A percentile compares a stretch with the other conserved stretches of the same genome.
These are phyloP conservation scores for Scaptomyza polygonia DNA, from an alignment of 2,888 invertebrate species.

Conservation along the genomic window DNA sequence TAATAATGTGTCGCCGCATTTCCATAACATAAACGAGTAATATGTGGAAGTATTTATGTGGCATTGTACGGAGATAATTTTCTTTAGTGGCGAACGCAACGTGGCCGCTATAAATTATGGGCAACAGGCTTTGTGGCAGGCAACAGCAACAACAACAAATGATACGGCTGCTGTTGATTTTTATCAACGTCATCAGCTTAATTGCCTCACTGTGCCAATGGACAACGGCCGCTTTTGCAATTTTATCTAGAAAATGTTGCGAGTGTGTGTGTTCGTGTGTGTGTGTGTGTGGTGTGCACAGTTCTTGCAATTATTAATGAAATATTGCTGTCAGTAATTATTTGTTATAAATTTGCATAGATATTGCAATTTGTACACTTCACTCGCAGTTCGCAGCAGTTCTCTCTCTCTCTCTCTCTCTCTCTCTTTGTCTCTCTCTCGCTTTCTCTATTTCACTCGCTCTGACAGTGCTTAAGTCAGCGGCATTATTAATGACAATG, in stretches of 20 bases:
- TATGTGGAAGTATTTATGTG: slow-evolving; percentile 27
- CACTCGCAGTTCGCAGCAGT: slow-evolving; percentile 48
- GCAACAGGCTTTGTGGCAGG: slow-evolving; percentile 44
- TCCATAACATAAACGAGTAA: slow-evolving; percentile 8
- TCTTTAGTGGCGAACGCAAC: slow-evolving; percentile 41
- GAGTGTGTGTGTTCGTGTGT: neutral
- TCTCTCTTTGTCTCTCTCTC: neutral
- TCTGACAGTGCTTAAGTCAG: slow-evolving; percentile 37
- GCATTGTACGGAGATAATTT: slow-evolving; percentile 68
- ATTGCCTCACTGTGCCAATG: slow-evolving; percentile 74
- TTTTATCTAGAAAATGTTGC: slow-evolving; percentile 71
- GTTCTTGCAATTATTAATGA: slow-evolving; percentile 77
- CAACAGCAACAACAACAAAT: neutral
- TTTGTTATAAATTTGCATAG: slow-evolving; percentile 82
- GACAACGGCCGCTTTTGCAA: slow-evolving; percentile 52
- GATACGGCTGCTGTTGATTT: slow-evolving; percentile 68
- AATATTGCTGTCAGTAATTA: slow-evolving; percentile 81
- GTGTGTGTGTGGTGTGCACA: slow-evolving; percentile 34
- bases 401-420: neutral
- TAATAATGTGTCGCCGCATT: slow-evolving; percentile 39
- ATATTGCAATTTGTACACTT: slow-evolving; percentile 80
- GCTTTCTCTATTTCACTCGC: neutral
- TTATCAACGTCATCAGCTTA: slow-evolving; percentile 81
- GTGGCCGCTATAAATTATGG: slow-evolving; percentile 68
- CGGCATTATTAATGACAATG: slow-evolving; percentile 77